phyloP scores from a whole-genome alignment of 2,888 invertebrate genomes.

The Sinopyrophorus schimmeli region DNA sequence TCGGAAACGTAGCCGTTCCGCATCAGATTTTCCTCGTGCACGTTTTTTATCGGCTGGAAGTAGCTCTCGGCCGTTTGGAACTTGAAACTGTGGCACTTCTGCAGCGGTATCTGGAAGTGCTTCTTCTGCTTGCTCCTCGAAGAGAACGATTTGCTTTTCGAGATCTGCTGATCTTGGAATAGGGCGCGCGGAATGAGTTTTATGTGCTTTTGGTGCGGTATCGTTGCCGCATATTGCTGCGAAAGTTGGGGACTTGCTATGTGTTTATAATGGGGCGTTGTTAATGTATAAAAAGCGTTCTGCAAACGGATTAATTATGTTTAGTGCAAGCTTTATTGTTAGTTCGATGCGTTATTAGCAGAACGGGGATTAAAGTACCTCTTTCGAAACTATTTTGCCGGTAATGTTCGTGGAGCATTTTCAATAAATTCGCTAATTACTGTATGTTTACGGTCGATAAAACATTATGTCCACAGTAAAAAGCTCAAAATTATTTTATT shows the following conservation, averaged over 20 bases:
- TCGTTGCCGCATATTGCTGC: conserved; percentile 57
- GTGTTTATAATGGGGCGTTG: conserved; percentile 62
- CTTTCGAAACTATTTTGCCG: too few relatives aligned
- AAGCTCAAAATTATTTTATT: too few relatives aligned
- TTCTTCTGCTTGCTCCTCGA: conserved; percentile 59
- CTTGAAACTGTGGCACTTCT: conserved; percentile 67
- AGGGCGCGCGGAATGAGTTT: conserved; percentile 56
- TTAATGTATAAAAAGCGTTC: conserved; percentile 57
- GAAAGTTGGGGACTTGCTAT: conserved; percentile 57
- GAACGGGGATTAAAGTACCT: too few relatives aligned
- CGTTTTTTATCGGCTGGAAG: conserved; percentile 67
- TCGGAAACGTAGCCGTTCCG: conserved; percentile 53
- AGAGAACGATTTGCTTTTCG: conserved; percentile 54
- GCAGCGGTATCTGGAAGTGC: conserved; percentile 66
- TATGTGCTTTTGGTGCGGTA: conserved; percentile 59
- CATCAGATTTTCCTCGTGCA: conserved; percentile 57
- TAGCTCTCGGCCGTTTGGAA: conserved; percentile 60
- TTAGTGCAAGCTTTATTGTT: conserved; percentile 8
- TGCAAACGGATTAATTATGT: conserved; percentile 43
- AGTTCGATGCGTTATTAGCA: conserved; percentile 2
- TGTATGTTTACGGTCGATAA: too few relatives aligned
- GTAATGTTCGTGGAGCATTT: too few relatives aligned
- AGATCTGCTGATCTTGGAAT: conserved; percentile 51
- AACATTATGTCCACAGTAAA: too few relatives aligned
- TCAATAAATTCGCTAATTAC: too few relatives aligned